These are phyloP conservation scores for Geotrupes spiniger DNA, from an alignment of 2,888 invertebrate species.

Conservation along the genomic window DNA sequence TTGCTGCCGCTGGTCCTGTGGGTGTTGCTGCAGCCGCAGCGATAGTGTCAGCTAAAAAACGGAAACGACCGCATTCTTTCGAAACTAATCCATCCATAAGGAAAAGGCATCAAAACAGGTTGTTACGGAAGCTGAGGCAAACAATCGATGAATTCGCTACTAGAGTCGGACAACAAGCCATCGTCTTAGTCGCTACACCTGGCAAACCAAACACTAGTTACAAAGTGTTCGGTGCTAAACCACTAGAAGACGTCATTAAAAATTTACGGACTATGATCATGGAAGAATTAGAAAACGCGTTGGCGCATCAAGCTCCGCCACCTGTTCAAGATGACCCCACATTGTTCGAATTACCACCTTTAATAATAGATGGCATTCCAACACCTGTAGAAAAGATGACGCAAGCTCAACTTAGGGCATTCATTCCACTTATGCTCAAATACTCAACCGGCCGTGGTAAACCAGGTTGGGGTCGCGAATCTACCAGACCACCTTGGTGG, in stretches of 20 bases:
- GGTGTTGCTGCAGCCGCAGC: conserved; percentile 97
- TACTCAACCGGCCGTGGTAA: conserved; percentile 96
- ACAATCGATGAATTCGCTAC: conserved; percentile 97
- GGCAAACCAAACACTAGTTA: conserved; percentile 95
- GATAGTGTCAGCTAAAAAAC: conserved; percentile 91
- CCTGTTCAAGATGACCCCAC: conserved; percentile 86
- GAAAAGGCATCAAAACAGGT: conserved; percentile 91
- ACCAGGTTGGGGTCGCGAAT: conserved; percentile 96
- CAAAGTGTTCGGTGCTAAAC: conserved; percentile 96
- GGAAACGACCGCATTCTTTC: conserved; percentile 92
- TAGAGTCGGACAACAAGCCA: conserved; percentile 94
- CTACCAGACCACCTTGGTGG: conserved; percentile 97
- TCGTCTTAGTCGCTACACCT: conserved; percentile 93
- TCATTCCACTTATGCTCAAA: conserved; percentile 97
- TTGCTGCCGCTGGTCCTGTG: conserved; percentile 93
- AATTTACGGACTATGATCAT: conserved; percentile 88
- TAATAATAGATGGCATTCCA: conserved; percentile 96
- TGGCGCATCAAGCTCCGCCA: conserved; percentile 90
- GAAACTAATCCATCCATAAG: conserved; percentile 96
- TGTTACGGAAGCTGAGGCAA: conserved; percentile 85
- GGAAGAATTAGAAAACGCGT: conserved; percentile 90
- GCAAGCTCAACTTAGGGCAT: conserved; percentile 92
- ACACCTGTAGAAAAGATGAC: conserved; percentile 99
- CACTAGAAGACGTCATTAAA: conserved; percentile 92
- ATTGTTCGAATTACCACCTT: conserved; percentile 90